Evolutionary conservation across 1,140 invertebrate genomes (phyloP).

Genomic region (Papilio aristodemus): DNA sequence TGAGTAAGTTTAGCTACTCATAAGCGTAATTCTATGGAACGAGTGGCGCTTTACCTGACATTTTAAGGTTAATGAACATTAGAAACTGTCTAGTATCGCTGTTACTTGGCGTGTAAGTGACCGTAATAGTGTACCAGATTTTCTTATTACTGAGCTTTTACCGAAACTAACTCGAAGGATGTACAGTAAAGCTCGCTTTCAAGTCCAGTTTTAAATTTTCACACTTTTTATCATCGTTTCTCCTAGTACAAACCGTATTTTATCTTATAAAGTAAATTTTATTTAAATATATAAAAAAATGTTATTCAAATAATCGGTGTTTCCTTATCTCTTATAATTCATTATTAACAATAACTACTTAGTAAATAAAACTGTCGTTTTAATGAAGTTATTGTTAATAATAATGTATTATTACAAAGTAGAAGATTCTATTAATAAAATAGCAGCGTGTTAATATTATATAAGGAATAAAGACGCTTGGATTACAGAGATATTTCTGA

Average conservation of each 20-base stretch:
- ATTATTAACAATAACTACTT: no score
- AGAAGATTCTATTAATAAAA: constrained; percentile 1
- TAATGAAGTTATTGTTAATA: not conserved
- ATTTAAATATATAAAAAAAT: no score
- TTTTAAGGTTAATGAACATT: constrained; percentile 7
- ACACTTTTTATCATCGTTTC: no score
- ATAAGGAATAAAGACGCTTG: constrained; percentile 12
- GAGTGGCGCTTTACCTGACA: constrained; percentile 8
- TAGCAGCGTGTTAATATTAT: not conserved
- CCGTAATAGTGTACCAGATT: not conserved
- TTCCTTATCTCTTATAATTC: no score
- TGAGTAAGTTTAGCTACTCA: constrained; percentile 20
- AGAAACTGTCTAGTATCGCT: not conserved
- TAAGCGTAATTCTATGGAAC: constrained; percentile 16
- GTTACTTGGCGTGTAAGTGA: not conserved
- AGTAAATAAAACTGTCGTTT: no score
- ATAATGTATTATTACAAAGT: not conserved
- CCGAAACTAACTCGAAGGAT: not conserved
- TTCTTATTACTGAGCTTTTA: not conserved
- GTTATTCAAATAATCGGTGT: no score
- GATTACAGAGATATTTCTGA: constrained; percentile 7
- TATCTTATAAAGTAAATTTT: no score
- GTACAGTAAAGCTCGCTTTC: no score
- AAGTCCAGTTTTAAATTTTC: no score
- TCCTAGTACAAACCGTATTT: no score